A percentile compares a stretch with the other conserved stretches of the same genome.
phyloP scores from a whole-genome alignment of 1,140 invertebrate genomes.

The Lithobius niger region DNA sequence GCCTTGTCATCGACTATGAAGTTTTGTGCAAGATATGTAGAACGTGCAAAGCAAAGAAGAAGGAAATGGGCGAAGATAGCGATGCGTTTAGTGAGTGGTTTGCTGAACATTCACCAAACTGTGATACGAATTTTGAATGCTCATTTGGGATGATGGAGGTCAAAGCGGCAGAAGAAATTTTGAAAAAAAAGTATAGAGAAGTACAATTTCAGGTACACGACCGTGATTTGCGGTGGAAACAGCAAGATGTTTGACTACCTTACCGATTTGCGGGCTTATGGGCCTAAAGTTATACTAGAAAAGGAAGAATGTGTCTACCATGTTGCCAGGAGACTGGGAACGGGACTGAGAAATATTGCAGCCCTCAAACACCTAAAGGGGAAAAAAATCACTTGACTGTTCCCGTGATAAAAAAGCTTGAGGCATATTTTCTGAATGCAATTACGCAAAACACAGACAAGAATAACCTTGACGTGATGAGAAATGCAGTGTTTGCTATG shows the following conservation, averaged over 20 bases:
- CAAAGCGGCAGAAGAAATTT: background rate
- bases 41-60: too few relatives aligned
- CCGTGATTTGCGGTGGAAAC: background rate
- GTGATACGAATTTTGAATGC: background rate
- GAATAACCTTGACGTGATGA: background rate
- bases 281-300: background rate
- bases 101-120: too few relatives aligned
- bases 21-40: too few relatives aligned
- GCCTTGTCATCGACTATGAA: too few relatives aligned
- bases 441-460: background rate
- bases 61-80: too few relatives aligned
- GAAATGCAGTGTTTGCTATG: background rate
- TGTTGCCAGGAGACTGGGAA: too few relatives aligned
- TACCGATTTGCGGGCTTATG: background rate
- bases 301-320: background rate
- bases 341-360: too few relatives aligned
- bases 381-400: background rate
- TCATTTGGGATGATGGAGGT: background rate
- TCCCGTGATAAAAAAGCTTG: background rate
- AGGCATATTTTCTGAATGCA: background rate
- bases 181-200: background rate
- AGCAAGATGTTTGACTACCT: background rate
- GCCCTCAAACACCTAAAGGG: background rate
- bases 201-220: background rate
- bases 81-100: too few relatives aligned